These are phyloP conservation scores for Lucinisca nassula DNA, from an alignment of 2,888 invertebrate genomes.

Conservation along the genomic window DNA sequence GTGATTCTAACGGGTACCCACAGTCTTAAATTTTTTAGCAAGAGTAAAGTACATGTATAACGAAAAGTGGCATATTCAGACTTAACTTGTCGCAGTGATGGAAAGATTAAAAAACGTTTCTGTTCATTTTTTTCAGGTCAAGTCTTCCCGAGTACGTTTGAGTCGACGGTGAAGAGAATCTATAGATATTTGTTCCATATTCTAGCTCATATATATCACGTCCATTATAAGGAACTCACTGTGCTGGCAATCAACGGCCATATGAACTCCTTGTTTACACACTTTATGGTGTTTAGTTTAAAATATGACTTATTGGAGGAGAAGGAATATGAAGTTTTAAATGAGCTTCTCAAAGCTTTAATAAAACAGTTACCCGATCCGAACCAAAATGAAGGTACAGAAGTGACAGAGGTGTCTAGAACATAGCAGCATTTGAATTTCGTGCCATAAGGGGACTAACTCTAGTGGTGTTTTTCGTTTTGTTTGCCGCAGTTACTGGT, in stretches of 20 bases:
- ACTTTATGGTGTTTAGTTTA: slow-evolving; percentile 95
- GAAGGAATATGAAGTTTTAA: slow-evolving; percentile 98
- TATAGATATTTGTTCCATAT: slow-evolving; percentile 98
- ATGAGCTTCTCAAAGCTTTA: slow-evolving; percentile 91
- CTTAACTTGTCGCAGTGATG: too few relatives aligned
- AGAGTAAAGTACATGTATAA: too few relatives aligned
- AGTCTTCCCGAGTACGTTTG: slow-evolving; percentile 98
- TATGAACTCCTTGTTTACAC: slow-evolving; percentile 98
- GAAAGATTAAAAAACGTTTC: too few relatives aligned
- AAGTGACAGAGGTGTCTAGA: slow-evolving; percentile 63
- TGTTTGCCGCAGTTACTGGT: background rate
- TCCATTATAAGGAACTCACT: slow-evolving; percentile 98
- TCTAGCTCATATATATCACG: slow-evolving; percentile 99
- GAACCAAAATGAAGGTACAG: slow-evolving; percentile 78
- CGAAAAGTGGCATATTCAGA: too few relatives aligned
- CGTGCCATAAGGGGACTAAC: slow-evolving; percentile 28
- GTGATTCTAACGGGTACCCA: too few relatives aligned
- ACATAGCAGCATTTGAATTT: slow-evolving; percentile 56
- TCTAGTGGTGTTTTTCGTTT: background rate
- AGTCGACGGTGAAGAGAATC: slow-evolving; percentile 98
- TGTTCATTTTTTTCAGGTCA: slow-evolving; percentile 91
- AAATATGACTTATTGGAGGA: slow-evolving; percentile 97
- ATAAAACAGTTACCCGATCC: slow-evolving; percentile 82
- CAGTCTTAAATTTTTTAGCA: too few relatives aligned
- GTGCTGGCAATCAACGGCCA: slow-evolving; percentile 98